Conservation (phyloP, 2,888 invertebrate genomes). For the Abscondita cerata region DNA sequence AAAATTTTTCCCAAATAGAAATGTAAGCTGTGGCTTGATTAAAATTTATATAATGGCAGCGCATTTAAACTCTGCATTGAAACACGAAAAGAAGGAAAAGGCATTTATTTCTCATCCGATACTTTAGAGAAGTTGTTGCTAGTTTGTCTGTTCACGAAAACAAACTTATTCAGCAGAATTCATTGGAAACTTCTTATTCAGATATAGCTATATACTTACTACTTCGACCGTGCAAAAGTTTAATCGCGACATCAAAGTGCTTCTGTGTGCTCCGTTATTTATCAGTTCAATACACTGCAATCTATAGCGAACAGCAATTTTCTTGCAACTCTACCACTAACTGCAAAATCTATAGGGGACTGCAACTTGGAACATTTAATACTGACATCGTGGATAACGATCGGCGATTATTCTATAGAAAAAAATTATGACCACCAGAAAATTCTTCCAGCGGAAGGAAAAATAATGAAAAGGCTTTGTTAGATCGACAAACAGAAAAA, state of each 20-base stretch:
- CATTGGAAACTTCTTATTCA: constrained; percentile 33
- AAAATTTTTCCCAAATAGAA: not conserved
- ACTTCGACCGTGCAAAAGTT: constrained; percentile 20
- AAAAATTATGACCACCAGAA: too few relatives aligned
- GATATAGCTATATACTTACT: constrained; percentile 14
- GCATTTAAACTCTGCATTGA: not conserved
- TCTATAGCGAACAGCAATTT: constrained; percentile 35
- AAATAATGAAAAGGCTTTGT: too few relatives aligned
- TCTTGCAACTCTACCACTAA: too few relatives aligned
- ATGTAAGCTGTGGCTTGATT: constrained; percentile 1
- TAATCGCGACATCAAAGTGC: constrained; percentile 32
- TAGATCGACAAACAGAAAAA: too few relatives aligned
- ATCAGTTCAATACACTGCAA: constrained; percentile 32
- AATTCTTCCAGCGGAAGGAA: too few relatives aligned
- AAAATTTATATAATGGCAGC: constrained; percentile 7
- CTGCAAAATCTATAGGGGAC: too few relatives aligned
- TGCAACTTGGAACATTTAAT: too few relatives aligned
- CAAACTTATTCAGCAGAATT: constrained; percentile 30
- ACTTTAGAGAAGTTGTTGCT: constrained; percentile 24
- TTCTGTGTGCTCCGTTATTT: constrained; percentile 29
- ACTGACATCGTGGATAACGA: too few relatives aligned
- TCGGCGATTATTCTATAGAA: too few relatives aligned
- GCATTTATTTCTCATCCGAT: constrained; percentile 25
- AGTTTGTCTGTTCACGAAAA: constrained; percentile 30
- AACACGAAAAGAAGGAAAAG: constrained; percentile 14